A percentile compares a stretch with the other conserved stretches of the same genome.
Evolutionary conservation across 2,113 vertebrate species (phyloP).

Genomic region (Pteronura brasiliensis): DNA sequence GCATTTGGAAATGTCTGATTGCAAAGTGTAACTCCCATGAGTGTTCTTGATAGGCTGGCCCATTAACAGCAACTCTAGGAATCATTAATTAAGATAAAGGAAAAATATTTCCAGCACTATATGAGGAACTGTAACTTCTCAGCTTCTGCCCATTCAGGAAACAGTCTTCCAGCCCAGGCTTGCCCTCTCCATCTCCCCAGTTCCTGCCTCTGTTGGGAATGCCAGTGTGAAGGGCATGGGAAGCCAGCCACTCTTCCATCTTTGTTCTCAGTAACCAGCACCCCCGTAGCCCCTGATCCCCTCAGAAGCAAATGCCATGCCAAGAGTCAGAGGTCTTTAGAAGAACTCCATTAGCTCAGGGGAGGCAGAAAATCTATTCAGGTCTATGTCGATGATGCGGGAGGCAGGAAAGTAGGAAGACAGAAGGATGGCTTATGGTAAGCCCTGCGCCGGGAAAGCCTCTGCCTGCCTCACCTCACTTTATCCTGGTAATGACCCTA

Average conservation of each 20-base stretch:
- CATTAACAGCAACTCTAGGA: background rate
- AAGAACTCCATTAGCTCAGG: background rate
- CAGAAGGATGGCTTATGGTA: background rate
- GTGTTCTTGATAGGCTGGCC: background rate
- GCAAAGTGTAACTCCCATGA: background rate
- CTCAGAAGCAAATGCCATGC: background rate
- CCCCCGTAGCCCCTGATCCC: background rate
- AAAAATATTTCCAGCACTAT: background rate
- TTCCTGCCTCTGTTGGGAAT: background rate
- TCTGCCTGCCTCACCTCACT: background rate
- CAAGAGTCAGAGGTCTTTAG: background rate
- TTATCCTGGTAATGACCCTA: background rate
- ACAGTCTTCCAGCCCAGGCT: background rate
- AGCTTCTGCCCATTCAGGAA: background rate
- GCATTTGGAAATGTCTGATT: background rate
- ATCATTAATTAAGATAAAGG: background rate
- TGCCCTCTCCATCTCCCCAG: no score
- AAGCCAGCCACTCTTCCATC: accelerated
- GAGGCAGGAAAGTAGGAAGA: background rate
- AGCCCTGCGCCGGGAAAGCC: background rate
- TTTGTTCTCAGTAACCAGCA: background rate
- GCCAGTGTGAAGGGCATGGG: accelerated
- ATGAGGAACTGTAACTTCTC: background rate
- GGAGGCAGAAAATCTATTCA: background rate
- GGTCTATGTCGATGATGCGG: background rate